Base-by-base conservation (phyloP, 2,797 vertebrate genomes). In the Schizopygopsis pylzovi region DNA sequence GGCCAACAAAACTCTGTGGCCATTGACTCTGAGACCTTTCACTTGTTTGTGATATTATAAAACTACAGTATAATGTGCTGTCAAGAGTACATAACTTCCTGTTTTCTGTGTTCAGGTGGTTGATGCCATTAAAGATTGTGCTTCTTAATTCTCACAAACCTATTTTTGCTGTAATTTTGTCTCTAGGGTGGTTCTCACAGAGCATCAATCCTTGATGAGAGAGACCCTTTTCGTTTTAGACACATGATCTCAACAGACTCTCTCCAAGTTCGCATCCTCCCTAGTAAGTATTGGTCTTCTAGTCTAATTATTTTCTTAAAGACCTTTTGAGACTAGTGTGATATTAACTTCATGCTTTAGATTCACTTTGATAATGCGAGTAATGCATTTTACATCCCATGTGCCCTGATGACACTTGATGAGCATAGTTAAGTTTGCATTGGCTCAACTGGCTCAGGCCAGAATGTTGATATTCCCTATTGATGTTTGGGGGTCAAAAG, bases 241-340 rank as follows among this genome's bases (percentile, higher is more conserved):
- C 97, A 99, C 93, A 98, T 99, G 98, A 98, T 99, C 90, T 96
- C 98, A 12, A 95, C 97, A 0, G 96, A 99, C 63, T 96, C 97
- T 3, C 95, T 99, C 84, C 98, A 99, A 93, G 94, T 99, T 86
- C 97, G 97, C 15, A 90, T 96, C 0, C 89, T 97, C 86, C 94
- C 97, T 81, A 98, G 96, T 96, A 93, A 13, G 94, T 93, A 49
- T 10, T 5, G 4, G 5, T 79, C 4, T n/a, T 2, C 43, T 39
- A 13, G 45, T 68, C 54, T 28, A 6, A 49, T 54, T 79, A 70
- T 81, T 63, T 43, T 56, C 37, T 49, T 20, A 43, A 16, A 8
- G 22, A 18, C 13, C 39, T 39, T 12, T 37, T 67, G 22, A 56
- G 28, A 22, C 8, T 39, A 9, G 12, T 52, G 16, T 18, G 22